Percentiles rank a stretch among this genome's conserved stretches.
Evolutionary conservation across 2,113 vertebrate genomes (phyloP).

Genomic region (Cyprinus carpio): DNA sequence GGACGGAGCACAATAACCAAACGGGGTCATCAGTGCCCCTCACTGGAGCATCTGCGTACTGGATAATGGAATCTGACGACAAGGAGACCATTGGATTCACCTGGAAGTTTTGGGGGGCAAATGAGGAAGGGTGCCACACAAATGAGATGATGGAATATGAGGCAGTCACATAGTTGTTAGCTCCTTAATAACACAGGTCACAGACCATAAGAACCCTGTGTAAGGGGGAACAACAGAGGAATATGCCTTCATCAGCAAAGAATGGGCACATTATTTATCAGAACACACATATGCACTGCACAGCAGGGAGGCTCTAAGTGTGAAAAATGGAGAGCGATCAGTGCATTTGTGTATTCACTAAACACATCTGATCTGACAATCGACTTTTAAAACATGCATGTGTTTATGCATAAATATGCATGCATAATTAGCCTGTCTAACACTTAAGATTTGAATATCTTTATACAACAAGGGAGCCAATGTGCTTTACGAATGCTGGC

Average conservation of each 20-base stretch:
- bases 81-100: slow-evolving; percentile 44
- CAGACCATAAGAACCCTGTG: slow-evolving; percentile 29
- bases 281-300: slow-evolving; percentile 33
- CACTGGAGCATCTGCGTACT: slow-evolving; percentile 50
- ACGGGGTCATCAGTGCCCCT: slow-evolving; percentile 83
- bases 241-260: slow-evolving; percentile 32
- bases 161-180: slow-evolving; percentile 11
- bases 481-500: not conserved
- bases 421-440: not conserved
- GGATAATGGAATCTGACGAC: not conserved
- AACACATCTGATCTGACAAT: slow-evolving; percentile 14
- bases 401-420: not conserved
- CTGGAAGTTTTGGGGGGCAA: not conserved
- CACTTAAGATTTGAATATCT: not conserved
- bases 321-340: slow-evolving; percentile 2
- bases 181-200: slow-evolving; percentile 28
- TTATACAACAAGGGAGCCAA: not conserved
- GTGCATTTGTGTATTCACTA: not conserved
- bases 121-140: not conserved
- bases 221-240: slow-evolving; percentile 39
- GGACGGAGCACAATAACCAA: slow-evolving; percentile 48
- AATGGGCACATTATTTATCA: not conserved
- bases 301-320: slow-evolving; percentile 61
- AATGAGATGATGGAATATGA: slow-evolving; percentile 33
- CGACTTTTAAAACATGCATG: not conserved